Evolutionary conservation across 2,113 vertebrate genomes (phyloP).

Genomic region (Pogona vitticeps): DNA sequence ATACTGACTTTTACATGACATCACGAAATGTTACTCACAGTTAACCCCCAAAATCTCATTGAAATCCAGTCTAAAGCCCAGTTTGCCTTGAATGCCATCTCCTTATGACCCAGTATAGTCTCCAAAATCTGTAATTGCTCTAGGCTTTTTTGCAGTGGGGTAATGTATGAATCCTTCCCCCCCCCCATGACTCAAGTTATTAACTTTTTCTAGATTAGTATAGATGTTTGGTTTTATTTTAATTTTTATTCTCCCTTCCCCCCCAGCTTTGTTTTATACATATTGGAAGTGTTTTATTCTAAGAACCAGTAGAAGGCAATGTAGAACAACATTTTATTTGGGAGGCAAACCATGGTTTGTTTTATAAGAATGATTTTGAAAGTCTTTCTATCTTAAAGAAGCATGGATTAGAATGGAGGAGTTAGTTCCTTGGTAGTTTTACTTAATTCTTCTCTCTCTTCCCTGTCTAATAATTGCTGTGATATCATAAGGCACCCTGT

Average conservation of each 20-base stretch:
- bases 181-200: not conserved
- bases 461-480: slow-evolving; percentile 45
- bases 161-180: not conserved
- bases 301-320: slow-evolving; percentile 42
- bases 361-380: not conserved
- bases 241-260: too few species aligned
- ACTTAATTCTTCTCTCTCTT: slow-evolving; percentile 40
- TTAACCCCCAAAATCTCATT: not conserved
- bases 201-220: not conserved
- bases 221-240: not conserved
- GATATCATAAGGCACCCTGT: slow-evolving; percentile 25
- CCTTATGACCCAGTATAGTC: not conserved
- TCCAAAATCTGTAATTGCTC: not conserved
- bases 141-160: not conserved
- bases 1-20: slow-evolving; percentile 26
- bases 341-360: slow-evolving; percentile 11
- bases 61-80: not conserved
- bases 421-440: slow-evolving; percentile 6
- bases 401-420: slow-evolving; percentile 30
- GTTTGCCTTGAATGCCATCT: not conserved
- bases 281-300: slow-evolving; percentile 43
- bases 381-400: slow-evolving; percentile 24
- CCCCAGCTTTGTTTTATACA: slow-evolving; percentile 57
- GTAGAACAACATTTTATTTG: slow-evolving; percentile 33
- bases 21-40: not conserved